These are phyloP conservation scores for Camelus bactrianus DNA, from an alignment of 2,113 vertebrate genomes.

Conservation along the genomic window DNA sequence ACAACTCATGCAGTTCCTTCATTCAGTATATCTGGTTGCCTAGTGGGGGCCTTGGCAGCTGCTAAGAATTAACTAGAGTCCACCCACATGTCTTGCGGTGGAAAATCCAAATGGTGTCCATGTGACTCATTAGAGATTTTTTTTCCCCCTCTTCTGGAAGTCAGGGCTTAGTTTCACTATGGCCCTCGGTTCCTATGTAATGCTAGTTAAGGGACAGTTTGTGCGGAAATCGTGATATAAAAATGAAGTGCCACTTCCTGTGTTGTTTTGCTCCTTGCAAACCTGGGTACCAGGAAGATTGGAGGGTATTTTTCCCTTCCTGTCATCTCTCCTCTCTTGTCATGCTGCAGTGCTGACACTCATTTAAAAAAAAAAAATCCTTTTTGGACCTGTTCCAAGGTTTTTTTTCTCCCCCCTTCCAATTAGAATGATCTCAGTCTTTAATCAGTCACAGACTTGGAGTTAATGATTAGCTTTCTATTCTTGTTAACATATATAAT, in stretches of 20 bases:
- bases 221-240: background rate
- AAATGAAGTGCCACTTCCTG: background rate
- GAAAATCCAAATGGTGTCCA: background rate
- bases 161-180: background rate
- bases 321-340: background rate
- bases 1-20: background rate
- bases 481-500: slow-evolving; percentile 10
- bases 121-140: background rate
- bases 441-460: background rate
- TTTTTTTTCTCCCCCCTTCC: background rate
- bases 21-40: background rate
- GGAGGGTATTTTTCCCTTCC: background rate
- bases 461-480: slow-evolving; percentile 70
- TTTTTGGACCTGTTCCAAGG: background rate
- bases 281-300: background rate
- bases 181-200: background rate
- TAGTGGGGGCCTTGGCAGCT: background rate
- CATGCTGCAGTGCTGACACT: background rate
- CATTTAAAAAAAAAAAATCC: background rate
- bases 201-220: background rate
- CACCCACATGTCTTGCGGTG: background rate
- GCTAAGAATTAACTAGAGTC: background rate
- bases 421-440: slow-evolving; percentile 46
- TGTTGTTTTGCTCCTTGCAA: background rate
- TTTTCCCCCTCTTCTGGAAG: background rate